Percentiles rank a stretch among this genome's conserved stretches.
Evolutionary conservation across 2,888 invertebrate species (phyloP).

Genomic region (Ferrisia virgata): DNA sequence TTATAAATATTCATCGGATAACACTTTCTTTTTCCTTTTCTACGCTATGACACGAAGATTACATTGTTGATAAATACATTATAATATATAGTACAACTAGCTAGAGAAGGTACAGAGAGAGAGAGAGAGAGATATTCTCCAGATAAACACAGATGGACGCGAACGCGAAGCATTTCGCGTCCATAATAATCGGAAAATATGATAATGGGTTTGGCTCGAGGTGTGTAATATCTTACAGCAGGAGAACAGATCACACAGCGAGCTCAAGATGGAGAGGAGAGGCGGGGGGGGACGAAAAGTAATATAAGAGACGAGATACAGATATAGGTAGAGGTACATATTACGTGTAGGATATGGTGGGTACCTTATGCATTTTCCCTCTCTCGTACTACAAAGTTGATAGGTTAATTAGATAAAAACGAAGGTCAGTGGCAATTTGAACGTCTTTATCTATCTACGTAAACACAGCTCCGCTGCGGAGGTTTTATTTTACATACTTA

Average conservation of each 20-base stretch:
- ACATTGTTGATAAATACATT: background rate
- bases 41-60: background rate
- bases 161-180: background rate
- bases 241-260: background rate
- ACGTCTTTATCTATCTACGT: background rate
- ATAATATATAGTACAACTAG: no score
- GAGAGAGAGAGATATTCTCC: background rate
- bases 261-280: background rate
- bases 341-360: background rate
- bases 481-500: background rate
- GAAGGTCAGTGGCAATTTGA: background rate
- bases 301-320: background rate
- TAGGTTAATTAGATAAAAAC: constrained; percentile 7
- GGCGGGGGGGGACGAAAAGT: no score
- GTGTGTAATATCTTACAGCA: background rate
- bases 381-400: background rate
- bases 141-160: background rate
- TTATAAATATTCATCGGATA: background rate
- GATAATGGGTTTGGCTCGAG: background rate
- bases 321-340: background rate
- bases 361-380: background rate
- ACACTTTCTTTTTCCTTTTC: background rate
- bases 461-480: background rate
- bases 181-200: background rate
- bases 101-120: background rate